These are phyloP conservation scores for Sitta europaea DNA, from an alignment of 2,113 vertebrate species.

Conservation along the genomic window DNA sequence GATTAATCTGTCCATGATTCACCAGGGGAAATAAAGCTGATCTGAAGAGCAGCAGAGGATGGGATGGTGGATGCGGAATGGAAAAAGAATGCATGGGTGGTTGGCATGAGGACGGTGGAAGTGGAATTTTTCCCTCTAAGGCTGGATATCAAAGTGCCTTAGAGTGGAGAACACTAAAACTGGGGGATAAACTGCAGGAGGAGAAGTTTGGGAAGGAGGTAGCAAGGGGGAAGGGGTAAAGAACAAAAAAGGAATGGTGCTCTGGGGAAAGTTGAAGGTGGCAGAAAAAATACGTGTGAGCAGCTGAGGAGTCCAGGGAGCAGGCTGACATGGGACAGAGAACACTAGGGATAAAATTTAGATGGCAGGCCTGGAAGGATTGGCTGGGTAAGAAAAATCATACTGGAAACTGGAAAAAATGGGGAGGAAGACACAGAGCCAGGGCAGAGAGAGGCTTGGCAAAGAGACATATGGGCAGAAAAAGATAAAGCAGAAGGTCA, in stretches of 20 bases:
- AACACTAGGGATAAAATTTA: neutral
- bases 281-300: neutral
- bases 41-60: neutral
- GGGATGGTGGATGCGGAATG: neutral
- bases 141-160: neutral
- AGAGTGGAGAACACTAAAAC: neutral
- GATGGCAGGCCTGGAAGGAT: neutral
- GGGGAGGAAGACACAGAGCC: neutral
- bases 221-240: neutral
- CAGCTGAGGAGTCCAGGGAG: neutral
- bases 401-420: neutral
- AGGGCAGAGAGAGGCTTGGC: neutral
- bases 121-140: neutral
- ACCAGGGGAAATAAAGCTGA: neutral
- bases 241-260: neutral
- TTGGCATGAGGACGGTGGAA: neutral
- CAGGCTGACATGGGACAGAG: neutral
- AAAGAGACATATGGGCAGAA: neutral
- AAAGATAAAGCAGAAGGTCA: neutral
- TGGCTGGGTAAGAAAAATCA: neutral
- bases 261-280: neutral
- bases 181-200: neutral
- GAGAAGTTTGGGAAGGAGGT: neutral
- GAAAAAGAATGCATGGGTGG: neutral
- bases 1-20: neutral